Evolutionary conservation across 2,113 vertebrate species (phyloP).

Genomic region (Ptilorrhoa leucosticta): DNA sequence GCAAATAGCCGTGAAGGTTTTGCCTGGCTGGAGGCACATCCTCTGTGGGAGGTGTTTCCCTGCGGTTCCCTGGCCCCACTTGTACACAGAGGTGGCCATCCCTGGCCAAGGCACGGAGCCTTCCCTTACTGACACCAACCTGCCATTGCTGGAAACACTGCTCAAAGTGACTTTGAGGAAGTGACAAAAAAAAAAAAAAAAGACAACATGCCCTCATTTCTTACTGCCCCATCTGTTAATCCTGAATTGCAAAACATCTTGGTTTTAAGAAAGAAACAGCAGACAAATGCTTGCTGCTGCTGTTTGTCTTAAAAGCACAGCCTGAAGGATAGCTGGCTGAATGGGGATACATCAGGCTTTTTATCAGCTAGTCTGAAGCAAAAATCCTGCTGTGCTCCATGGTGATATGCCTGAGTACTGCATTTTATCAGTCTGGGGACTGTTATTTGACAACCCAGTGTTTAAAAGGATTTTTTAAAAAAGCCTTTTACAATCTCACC

Average conservation of each 20-base stretch:
- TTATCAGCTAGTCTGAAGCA: slow-evolving; percentile 28
- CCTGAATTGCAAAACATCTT: not conserved
- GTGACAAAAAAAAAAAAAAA: not conserved
- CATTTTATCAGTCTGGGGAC: slow-evolving; percentile 22
- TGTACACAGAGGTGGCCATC: not conserved
- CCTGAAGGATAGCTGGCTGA: not conserved
- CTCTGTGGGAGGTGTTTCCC: not conserved
- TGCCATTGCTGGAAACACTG: not conserved
- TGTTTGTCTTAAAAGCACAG: slow-evolving; percentile 44
- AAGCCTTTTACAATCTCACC: not conserved
- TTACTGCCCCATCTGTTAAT: not conserved
- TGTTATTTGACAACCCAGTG: not conserved
- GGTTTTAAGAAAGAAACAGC: slow-evolving; percentile 19
- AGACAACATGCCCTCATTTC: not conserved
- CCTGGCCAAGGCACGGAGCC: not conserved
- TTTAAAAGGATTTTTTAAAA: not conserved
- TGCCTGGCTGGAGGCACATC: not conserved
- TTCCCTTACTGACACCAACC: not conserved
- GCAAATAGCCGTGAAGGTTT: not conserved
- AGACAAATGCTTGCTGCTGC: slow-evolving; percentile 19
- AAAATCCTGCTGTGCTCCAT: slow-evolving; percentile 2
- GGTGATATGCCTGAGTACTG: not conserved
- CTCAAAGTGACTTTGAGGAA: not conserved
- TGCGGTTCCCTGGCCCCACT: not conserved
- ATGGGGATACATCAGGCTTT: slow-evolving; percentile 4